Conservation (phyloP, 37 sponge, comb jelly and placozoan genomes). For the Bolinopsis microptera region DNA sequence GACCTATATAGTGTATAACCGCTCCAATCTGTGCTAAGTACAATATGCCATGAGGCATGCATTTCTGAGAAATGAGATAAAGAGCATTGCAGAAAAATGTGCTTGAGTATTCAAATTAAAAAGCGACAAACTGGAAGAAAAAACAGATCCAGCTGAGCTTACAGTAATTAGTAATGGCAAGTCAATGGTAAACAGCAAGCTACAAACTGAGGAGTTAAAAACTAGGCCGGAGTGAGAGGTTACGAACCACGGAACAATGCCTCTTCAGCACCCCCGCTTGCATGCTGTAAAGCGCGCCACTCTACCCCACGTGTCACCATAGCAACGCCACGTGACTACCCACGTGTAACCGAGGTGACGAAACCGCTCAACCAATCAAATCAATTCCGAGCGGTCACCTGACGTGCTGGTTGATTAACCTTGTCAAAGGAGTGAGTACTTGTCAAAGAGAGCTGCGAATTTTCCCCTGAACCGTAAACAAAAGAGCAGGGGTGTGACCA, state of each 20-base stretch:
- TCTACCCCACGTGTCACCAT: conserved; percentile 51
- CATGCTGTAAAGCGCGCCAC: conserved; percentile 64
- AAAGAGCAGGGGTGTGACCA: conserved; percentile 13
- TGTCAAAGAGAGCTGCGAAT: not conserved
- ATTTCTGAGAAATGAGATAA: too few species aligned
- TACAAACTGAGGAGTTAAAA: not conserved
- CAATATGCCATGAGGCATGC: too few species aligned
- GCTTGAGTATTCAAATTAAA: too few species aligned
- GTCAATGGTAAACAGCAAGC: too few species aligned
- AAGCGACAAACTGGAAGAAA: too few species aligned
- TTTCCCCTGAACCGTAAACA: not conserved
- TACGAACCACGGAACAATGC: not conserved
- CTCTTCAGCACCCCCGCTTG: conserved; percentile 17
- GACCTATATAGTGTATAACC: too few species aligned
- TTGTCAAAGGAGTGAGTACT: conserved; percentile 13
- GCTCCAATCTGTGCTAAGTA: too few species aligned
- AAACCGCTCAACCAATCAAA: conserved; percentile 23
- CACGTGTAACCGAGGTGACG: conserved; percentile 9
- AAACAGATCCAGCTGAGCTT: too few species aligned
- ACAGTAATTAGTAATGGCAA: too few species aligned
- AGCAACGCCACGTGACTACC: conserved; percentile 37
- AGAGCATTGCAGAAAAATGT: too few species aligned
- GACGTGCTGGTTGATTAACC: not conserved
- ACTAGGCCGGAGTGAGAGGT: not conserved
- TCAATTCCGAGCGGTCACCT: not conserved